Percentiles rank a stretch among this genome's conserved stretches.
Evolutionary conservation across 1,140 invertebrate species (phyloP).

Genomic region (Apolygus lucorum): DNA sequence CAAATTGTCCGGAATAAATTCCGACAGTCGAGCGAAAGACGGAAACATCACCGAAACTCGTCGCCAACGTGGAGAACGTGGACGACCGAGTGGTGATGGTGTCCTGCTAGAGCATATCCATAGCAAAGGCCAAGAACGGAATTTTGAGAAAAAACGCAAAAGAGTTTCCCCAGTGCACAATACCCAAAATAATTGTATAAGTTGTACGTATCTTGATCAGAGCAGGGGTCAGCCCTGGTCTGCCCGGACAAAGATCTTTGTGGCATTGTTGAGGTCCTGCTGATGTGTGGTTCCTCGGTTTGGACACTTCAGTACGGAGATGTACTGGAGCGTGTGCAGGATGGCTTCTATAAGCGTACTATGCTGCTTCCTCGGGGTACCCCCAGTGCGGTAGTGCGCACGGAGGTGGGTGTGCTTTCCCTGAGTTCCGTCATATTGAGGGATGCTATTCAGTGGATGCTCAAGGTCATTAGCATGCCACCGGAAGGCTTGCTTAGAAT

Average conservation of each 20-base stretch:
- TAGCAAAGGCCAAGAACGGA: too few species aligned
- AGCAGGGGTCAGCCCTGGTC: too few species aligned
- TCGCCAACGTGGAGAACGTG: too few species aligned
- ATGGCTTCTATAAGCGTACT: conserved; percentile 7
- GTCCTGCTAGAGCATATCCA: too few species aligned
- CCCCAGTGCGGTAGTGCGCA: not conserved
- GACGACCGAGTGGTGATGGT: too few species aligned
- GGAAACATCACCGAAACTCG: too few species aligned
- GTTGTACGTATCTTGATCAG: too few species aligned
- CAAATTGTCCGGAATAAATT: too few species aligned
- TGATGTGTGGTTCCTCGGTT: not conserved
- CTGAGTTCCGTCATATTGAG: not conserved
- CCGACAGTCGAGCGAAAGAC: too few species aligned
- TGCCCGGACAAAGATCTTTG: conserved; percentile 1
- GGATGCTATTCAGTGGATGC: not conserved
- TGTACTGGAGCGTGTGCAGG: not conserved
- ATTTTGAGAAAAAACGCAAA: too few species aligned
- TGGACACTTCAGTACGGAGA: not conserved
- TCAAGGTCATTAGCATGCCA: not conserved
- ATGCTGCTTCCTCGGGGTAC: not conserved
- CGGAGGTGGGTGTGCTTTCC: not conserved
- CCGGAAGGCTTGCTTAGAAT: not conserved
- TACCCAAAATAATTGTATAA: too few species aligned
- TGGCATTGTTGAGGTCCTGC: not conserved
- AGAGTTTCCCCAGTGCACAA: too few species aligned